Evolutionary conservation across 35 echinoderm and acorn worm species (phyloP), one percentile per base, ranked within the genome.

Genomic region (Acanthaster planci): DNA sequence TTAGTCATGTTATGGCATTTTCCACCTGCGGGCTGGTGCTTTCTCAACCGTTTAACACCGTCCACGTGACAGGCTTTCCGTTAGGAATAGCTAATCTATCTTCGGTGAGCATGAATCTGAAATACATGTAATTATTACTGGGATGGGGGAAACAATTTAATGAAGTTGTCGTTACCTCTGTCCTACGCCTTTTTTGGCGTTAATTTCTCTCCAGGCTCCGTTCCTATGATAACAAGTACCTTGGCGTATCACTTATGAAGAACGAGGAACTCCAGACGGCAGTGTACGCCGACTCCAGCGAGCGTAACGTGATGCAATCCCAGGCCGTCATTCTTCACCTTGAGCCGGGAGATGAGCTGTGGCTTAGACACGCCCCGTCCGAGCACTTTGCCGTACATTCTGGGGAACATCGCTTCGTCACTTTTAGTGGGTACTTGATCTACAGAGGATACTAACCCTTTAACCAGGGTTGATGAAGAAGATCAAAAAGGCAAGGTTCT

Each of bases 361-460:
- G 86, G 88, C 67, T 99, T 21, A 76, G 89, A 40, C 54, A 94
- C 38, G 88, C 87, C 7, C 85, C 96, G 52, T 89, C 80, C 19
- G 51, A 80, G 15, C 7, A 53, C 26, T 94, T 59, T 76, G 92
- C 76, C 1, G 51, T 99, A 22, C 84, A 91, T 78, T 87, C 86
- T 58, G 89, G 91, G 18, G 19, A 58, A 17, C 89, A 86, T 42
- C 79, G 88, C 21, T 80, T 91, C 50, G 37, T 60, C 16, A 94
- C 92, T 0, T 99, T 99, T 37, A 91, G 81, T 0, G 96, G 92
- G 2, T 99, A 94, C 72, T 79, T 99, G 0, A 38, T 99, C 37
- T 94, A 92, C 38, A 83, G 50, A 35, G 90, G 90, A 15, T 67
- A 36, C 35, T 89, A 77, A 83, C 0, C 5, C 42, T 12, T 5